Evolutionary conservation across 2,797 vertebrate species (phyloP), one percentile per base, ranked within the genome.

Genomic region (Triplophysa yarkandensis): DNA sequence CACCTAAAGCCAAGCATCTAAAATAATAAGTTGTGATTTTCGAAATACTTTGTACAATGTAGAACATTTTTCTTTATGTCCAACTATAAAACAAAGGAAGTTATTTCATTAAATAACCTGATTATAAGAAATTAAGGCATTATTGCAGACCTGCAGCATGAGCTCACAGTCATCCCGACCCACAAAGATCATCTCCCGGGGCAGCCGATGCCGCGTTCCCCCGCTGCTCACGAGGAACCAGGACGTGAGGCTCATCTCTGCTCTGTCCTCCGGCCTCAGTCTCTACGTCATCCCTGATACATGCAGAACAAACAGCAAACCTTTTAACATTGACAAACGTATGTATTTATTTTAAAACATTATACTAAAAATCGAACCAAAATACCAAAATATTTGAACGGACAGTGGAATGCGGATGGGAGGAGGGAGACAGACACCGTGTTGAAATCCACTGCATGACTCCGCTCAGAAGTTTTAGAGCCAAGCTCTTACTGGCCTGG

Each of bases 151-250:
- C 96, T 99, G 97, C 68, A 99, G 92, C 97, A 99, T 99, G 81
- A 99, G 95, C 86, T 99, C 97, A 64, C 97, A 99, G 90, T 99
- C 97, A 85, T 99, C 97, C 83, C 97, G 92, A 67, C 97, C 97
- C 21, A 99, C 97, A 81, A 99, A 99, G 88, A 99, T 99, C 97
- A 99, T 98, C 88, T 99, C 97, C 69, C 96, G 93, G 80, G 97
- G 97, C 84, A 99, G 94, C 65, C 97, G 93, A 74, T 99, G 97
- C 69, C 97, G 94, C 70, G 95, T 98, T 77, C 97, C 97, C 86
- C 96, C 95, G 77, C 95, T 96, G 94, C 94, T 98, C 88, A 98
- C 97, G 90, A 99, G 93, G 93, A 99, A 99, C 97, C 97, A 99
- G 50, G 97, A 98, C 85, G 94, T 94, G 85, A 95, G 88, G 86